Conservation (phyloP, 92 coral and sea anemone species). For the Phenganax marumi region DNA sequence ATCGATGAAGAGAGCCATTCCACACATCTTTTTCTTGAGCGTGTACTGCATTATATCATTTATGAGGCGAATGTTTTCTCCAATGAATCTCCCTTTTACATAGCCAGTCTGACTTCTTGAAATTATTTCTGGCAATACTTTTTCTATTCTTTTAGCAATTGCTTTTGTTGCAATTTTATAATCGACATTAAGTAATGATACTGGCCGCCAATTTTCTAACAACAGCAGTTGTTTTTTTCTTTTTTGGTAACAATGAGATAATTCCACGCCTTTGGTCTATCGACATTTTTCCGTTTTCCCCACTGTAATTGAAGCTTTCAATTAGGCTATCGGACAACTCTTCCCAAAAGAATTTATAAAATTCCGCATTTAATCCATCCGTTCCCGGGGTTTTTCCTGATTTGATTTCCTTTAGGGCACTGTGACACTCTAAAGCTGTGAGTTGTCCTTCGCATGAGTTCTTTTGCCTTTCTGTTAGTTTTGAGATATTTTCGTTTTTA, state of each 20-base stretch:
- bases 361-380: not conserved
- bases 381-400: not conserved
- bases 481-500: too few species aligned
- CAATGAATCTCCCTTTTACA: too few species aligned
- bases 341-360: not conserved
- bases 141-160: too few species aligned
- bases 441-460: not conserved
- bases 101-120: too few species aligned
- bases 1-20: too few species aligned
- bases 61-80: too few species aligned
- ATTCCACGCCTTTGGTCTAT: not conserved
- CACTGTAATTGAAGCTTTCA: not conserved
- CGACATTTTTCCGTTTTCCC: not conserved
- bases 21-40: too few species aligned
- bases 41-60: too few species aligned
- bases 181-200: not conserved
- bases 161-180: too few species aligned
- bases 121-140: too few species aligned
- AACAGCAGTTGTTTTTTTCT: not conserved
- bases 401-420: not conserved
- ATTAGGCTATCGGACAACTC: not conserved
- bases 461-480: too few species aligned
- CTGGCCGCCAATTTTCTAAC: not conserved
- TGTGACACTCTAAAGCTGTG: not conserved
- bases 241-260: not conserved